phyloP scores from a whole-genome alignment of 2,113 vertebrate genomes.

The Antennarius striatus region DNA sequence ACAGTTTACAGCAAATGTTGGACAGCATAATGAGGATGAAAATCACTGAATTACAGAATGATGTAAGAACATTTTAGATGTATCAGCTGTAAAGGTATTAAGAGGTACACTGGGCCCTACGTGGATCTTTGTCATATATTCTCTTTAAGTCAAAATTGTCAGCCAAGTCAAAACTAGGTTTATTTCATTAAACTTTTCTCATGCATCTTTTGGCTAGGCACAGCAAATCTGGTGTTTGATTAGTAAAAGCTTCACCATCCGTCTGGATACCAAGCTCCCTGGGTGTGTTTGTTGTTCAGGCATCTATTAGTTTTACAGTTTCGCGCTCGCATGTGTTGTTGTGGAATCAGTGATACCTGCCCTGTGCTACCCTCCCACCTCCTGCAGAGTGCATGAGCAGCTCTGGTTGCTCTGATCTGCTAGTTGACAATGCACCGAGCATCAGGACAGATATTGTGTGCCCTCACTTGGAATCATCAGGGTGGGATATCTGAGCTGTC shows the following conservation, averaged over 20 bases:
- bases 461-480: constrained; percentile 46
- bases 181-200: too few relatives aligned
- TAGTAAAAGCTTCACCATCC: constrained; percentile 4
- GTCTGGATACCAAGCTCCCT: constrained; percentile 7
- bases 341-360: constrained; percentile 33
- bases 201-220: too few relatives aligned
- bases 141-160: not conserved
- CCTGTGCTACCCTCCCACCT: constrained; percentile 15
- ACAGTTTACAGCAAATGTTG: not conserved
- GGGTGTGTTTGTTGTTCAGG: constrained; percentile 25
- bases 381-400: constrained; percentile 10
- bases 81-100: not conserved
- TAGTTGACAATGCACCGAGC: constrained; percentile 17
- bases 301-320: constrained; percentile 18
- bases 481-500: constrained; percentile 61
- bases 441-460: constrained; percentile 53
- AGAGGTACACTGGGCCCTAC: not conserved
- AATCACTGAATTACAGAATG: not conserved
- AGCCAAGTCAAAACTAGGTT: too few relatives aligned
- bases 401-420: constrained; percentile 36
- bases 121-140: not conserved
- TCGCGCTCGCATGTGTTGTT: constrained; percentile 30
- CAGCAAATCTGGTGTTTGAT: not conserved
- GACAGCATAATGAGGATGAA: not conserved
- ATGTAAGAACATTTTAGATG: not conserved